Conservation (phyloP, 2,113 vertebrate genomes). For the Donacobius atricapilla region DNA sequence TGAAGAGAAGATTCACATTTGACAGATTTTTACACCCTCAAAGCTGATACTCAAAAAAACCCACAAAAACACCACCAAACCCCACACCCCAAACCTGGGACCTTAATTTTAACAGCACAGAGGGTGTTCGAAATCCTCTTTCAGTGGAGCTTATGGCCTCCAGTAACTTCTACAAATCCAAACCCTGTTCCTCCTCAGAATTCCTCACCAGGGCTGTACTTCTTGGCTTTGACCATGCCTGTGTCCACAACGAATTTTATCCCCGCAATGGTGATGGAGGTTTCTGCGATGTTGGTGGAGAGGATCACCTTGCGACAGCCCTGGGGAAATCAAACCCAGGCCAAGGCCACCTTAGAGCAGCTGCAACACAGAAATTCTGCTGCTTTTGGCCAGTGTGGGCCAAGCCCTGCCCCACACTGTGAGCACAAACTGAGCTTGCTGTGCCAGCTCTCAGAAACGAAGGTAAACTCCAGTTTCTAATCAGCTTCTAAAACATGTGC, state of each 20-base stretch:
- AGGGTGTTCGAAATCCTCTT: not conserved
- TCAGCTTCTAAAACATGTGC: not conserved
- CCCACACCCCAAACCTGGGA: not conserved
- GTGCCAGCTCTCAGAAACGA: not conserved
- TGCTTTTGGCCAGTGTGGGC: not conserved
- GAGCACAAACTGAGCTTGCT: not conserved
- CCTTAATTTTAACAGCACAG: not conserved
- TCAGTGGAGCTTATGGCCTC: not conserved
- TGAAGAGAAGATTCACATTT: not conserved
- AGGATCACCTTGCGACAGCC: constrained; percentile 93
- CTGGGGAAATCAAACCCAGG: constrained; percentile 61
- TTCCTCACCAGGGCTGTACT: constrained; percentile 88
- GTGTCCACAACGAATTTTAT: constrained; percentile 96
- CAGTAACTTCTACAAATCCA: not conserved
- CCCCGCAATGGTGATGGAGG: constrained; percentile 92
- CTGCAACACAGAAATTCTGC: not conserved
- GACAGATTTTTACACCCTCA: not conserved
- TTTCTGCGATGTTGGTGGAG: constrained; percentile 97
- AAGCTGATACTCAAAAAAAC: not conserved
- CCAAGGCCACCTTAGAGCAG: not conserved
- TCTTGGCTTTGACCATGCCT: constrained; percentile 98
- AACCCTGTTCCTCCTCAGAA: not conserved
- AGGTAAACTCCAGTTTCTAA: not conserved
- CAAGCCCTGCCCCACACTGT: not conserved
- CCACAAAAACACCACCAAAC: not conserved